A percentile compares a stretch with the other conserved stretches of the same genome.
Conservation (phyloP, 2,797 vertebrate species). For the Acanthornis magna region DNA sequence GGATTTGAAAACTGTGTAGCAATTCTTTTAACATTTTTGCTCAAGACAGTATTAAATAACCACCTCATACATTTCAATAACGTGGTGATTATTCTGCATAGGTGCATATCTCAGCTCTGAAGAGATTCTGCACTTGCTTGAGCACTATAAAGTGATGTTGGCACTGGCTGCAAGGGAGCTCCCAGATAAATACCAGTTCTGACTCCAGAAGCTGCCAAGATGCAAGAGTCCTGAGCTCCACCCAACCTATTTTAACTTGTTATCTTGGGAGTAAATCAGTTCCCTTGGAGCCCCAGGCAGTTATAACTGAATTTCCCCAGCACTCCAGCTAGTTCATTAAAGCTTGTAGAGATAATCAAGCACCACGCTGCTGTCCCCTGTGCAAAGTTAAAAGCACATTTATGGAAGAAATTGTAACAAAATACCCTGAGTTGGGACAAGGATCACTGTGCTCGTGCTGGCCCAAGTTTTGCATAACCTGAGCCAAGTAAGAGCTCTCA, state of each 20-base stretch:
- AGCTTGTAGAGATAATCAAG: neutral
- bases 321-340: neutral
- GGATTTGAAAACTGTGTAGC: neutral
- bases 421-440: neutral
- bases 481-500: neutral
- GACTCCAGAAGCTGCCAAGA: neutral
- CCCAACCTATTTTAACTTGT: neutral
- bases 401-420: neutral
- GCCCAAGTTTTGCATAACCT: neutral
- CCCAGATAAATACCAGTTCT: neutral
- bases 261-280: neutral
- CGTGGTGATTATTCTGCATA: neutral
- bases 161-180: neutral
- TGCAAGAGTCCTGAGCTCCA: neutral
- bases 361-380: neutral
- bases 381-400: neutral
- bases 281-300: neutral
- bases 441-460: neutral
- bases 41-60: neutral
- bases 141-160: neutral
- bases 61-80: accelerated
- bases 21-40: neutral
- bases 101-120: neutral
- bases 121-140: neutral
- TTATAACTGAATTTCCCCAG: neutral